Percentiles rank a stretch among this genome's conserved stretches.
phyloP scores from a whole-genome alignment of 1,140 invertebrate species.

The Cepaea nemoralis region DNA sequence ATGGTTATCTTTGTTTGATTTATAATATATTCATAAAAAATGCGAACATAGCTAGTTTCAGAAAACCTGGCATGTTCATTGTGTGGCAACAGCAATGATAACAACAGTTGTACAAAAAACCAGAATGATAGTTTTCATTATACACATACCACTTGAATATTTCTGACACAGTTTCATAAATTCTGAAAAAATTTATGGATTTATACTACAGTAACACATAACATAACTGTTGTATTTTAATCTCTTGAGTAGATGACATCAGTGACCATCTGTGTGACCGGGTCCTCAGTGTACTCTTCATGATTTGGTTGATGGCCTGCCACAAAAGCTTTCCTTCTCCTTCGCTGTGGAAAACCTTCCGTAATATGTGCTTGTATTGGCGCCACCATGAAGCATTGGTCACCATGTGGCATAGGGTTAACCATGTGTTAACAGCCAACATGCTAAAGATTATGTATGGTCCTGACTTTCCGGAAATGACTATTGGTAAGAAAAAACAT shows the following conservation, averaged over 20 bases:
- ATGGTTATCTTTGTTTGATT: no score
- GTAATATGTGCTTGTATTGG: constrained; percentile 93
- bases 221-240: background rate
- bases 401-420: constrained; percentile 93
- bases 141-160: no score
- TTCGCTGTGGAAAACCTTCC: constrained; percentile 93
- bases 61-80: no score
- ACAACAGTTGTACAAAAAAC: no score
- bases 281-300: constrained; percentile 90
- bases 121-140: no score
- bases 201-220: background rate
- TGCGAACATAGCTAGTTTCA: no score
- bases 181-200: no score
- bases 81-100: no score
- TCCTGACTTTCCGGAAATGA: constrained; percentile 86
- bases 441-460: constrained; percentile 91
- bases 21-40: no score
- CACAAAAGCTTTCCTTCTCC: constrained; percentile 91
- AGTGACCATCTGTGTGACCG: constrained; percentile 94
- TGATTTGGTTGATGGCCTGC: constrained; percentile 95
- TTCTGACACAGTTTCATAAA: no score
- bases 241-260: constrained; percentile 81
- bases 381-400: constrained; percentile 91
- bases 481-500: constrained; percentile 69
- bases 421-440: constrained; percentile 86